These are phyloP conservation scores for Musca vetustissima DNA, from an alignment of 1,140 invertebrate genomes.

Conservation along the genomic window DNA sequence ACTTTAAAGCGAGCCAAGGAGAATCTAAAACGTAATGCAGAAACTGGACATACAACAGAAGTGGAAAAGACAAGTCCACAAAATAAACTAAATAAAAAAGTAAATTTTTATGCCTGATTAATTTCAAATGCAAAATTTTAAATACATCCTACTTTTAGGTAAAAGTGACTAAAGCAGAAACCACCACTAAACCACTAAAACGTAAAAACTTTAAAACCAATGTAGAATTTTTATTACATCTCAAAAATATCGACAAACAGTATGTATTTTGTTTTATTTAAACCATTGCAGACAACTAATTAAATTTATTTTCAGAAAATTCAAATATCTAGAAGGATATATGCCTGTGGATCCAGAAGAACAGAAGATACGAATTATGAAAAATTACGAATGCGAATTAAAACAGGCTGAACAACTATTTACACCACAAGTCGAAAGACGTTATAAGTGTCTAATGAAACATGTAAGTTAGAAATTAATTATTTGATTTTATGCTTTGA, in stretches of 20 bases:
- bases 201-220: slow-evolving; percentile 16
- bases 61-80: no score
- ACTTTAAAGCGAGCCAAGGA: slow-evolving; percentile 33
- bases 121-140: no score
- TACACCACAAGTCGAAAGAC: slow-evolving; percentile 50
- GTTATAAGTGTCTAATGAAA: slow-evolving; percentile 57
- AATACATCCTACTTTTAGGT: background rate
- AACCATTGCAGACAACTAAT: background rate
- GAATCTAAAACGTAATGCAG: slow-evolving; percentile 13
- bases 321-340: slow-evolving; percentile 55
- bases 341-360: slow-evolving; percentile 59
- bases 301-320: slow-evolving; percentile 24
- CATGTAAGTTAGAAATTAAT: slow-evolving; percentile 41
- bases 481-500: background rate
- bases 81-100: no score
- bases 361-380: slow-evolving; percentile 54
- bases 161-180: slow-evolving; percentile 26
- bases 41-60: no score
- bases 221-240: slow-evolving; percentile 10
- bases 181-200: slow-evolving; percentile 4
- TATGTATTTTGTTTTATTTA: background rate
- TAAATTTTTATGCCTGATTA: no score
- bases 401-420: slow-evolving; percentile 42
- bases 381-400: slow-evolving; percentile 43
- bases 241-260: background rate